Base-by-base conservation (phyloP, 2,888 invertebrate genomes). In the Mechanitis mazaeus region DNA sequence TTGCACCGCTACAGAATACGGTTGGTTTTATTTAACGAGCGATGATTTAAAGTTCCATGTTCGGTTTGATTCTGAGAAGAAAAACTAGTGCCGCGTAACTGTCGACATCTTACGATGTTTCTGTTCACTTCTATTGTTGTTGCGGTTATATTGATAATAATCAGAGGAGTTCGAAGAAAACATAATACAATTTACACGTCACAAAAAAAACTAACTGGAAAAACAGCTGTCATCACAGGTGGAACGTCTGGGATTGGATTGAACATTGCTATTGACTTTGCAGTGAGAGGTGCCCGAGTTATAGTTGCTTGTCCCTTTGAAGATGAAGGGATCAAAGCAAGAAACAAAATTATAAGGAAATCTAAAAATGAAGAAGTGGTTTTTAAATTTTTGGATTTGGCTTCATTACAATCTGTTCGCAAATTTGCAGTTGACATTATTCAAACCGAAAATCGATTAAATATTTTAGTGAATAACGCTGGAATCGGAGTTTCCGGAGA, bases 401-500 rank as follows among this genome's bases (percentile, higher is more conserved):
- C 94, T 4, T 95, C 94, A 12, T 47, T 66, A 46, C 12, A 58
- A 97, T 68, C 68, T n/a, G 54, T 67, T 1, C 64, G 69, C 38
- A 58, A 59, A 6, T 72, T 73, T 28, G 70, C 68, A 0, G 50
- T 53, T 5, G 69, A 71, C 56, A 56, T 73, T 6, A n/a, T 63
- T 2, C 55, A 60, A 46, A 65, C 47, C 9, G 73, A 73, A 83
- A 75, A 88, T 4, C 91, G 92, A 73, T 80, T 97, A 63, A 94
- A 97, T 79, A 94, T 97, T 6, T 84, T 97, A 6, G 92, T 97
- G 56, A 96, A 97, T 77, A 97, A 97, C 77, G 97, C 97, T 0
- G 97, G 96, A 2, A 94, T 94, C 0, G 92, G 94, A 64, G 85
- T 91, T 0, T 91, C 92, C 68, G 84, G 81, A 3, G 92, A 78